Evolutionary conservation across 37 sponge, comb jelly and placozoan genomes (phyloP), one percentile per base, ranked within the genome.

Genomic region (Axinella damicornis): DNA sequence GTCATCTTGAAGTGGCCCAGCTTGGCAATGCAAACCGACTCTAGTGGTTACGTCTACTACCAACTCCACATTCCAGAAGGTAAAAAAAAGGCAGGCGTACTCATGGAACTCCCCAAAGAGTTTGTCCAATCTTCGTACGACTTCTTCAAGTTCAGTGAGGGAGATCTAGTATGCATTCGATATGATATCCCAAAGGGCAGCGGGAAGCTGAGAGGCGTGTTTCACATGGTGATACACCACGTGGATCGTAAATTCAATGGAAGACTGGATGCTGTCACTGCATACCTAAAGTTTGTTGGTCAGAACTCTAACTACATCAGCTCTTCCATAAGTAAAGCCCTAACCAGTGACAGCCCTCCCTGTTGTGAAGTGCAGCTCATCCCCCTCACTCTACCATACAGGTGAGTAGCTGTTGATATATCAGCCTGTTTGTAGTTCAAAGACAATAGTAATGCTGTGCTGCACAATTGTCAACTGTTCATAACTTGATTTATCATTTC

Each of bases 81-180:
- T 20, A n/a, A n/a, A n/a, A n/a, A n/a, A n/a, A n/a, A n/a, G n/a
- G n/a, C n/a, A n/a, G 30, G 2, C 62, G 41, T 88, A 1, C 52
- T 17, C 2, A 54, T 86, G 13, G 34, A 18, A 18, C 24, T 89
- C 35, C 62, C 83, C 15, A 18, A 41, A 12, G 57, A 72, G 4
- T 85, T 85, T 77, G 52, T 37, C 12, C 55, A 88, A 27, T 4
- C 59, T 19, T 65, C 53, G n/a, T 60, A 27, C 0, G 35, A 54
- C 0, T 86, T 83, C 37, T 78, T 93, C 59, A 62, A 77, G 37
- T 46, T 93, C n/a, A 14, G 15, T 25, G 74, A 72, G 54, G 93
- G 93, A 2, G 78, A 89, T 64, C 33, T 93, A 20, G 27, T 93
- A 1, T 93, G 93, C 89, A 87, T 70, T 24, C 81, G 93, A 33